phyloP scores from a whole-genome alignment of 2,888 invertebrate genomes.

The Platycnemis pennipes region DNA sequence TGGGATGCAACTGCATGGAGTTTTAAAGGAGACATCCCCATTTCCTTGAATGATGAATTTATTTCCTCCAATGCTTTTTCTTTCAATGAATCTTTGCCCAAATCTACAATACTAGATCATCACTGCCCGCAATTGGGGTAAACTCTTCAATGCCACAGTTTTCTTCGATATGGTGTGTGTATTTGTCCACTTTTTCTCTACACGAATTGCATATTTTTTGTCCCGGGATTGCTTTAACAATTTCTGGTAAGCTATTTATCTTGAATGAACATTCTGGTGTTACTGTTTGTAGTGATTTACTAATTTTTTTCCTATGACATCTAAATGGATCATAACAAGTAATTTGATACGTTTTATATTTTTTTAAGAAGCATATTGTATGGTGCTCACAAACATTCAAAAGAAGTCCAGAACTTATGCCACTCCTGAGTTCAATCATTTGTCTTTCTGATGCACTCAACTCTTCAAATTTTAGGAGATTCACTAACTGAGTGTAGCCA shows the following conservation, averaged over 20 bases:
- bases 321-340: background rate
- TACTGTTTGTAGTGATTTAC: no score
- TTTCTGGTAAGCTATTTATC: no score
- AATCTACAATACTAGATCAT: background rate
- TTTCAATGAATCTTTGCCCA: background rate
- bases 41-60: no score
- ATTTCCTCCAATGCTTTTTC: slow-evolving; percentile 1
- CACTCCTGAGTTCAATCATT: background rate
- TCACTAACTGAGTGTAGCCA: no score
- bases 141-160: background rate
- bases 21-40: background rate
- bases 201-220: no score
- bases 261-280: no score
- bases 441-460: background rate
- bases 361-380: background rate
- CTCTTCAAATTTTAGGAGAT: background rate
- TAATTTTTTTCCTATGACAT: background rate
- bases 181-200: no score
- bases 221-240: no score
- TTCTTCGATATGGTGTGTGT: no score
- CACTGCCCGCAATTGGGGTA: background rate
- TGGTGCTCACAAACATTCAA: background rate
- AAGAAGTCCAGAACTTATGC: background rate
- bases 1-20: no score
- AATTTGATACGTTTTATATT: background rate